phyloP scores from a whole-genome alignment of 2,113 vertebrate species.

The Pungitius pungitius region DNA sequence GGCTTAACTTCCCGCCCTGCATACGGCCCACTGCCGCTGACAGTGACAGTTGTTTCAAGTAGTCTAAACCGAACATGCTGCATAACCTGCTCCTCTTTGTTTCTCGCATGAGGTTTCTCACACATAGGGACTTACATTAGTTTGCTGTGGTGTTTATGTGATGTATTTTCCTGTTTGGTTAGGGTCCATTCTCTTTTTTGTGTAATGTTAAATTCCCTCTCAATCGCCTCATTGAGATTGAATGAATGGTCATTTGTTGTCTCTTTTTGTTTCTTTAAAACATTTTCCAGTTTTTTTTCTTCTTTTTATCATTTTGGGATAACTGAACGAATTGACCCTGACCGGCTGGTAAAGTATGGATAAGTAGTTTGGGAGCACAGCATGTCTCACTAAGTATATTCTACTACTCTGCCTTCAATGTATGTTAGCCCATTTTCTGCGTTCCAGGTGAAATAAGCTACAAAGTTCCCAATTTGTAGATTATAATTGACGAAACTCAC shows the following conservation, averaged over 20 bases:
- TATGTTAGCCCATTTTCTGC: slow-evolving; percentile 11
- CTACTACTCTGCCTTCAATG: slow-evolving; percentile 1
- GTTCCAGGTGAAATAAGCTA: slow-evolving; percentile 32
- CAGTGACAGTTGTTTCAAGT: slow-evolving; percentile 39
- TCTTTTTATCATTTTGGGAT: rapidly evolving
- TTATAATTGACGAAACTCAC: not conserved
- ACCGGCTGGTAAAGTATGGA: not conserved
- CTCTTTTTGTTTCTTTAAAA: not conserved
- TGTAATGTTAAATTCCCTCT: not conserved
- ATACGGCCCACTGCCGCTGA: slow-evolving; percentile 24
- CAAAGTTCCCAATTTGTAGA: not conserved
- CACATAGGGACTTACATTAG: slow-evolving; percentile 9
- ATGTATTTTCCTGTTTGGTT: slow-evolving; percentile 13
- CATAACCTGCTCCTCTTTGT: slow-evolving; percentile 55
- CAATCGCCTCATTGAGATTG: not conserved
- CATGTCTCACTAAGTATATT: not conserved
- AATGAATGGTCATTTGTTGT: not conserved
- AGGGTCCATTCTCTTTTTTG: slow-evolving; percentile 38
- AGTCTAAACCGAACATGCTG: slow-evolving; percentile 50
- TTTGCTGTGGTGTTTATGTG: slow-evolving; percentile 20
- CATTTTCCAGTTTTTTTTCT: not conserved
- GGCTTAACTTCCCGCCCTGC: not conserved
- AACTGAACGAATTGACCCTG: slow-evolving; percentile 42
- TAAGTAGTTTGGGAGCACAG: not conserved
- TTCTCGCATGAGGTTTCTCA: slow-evolving; percentile 58